These are phyloP conservation scores for Columba guinea DNA, from an alignment of 2,797 vertebrate species.

Conservation along the genomic window DNA sequence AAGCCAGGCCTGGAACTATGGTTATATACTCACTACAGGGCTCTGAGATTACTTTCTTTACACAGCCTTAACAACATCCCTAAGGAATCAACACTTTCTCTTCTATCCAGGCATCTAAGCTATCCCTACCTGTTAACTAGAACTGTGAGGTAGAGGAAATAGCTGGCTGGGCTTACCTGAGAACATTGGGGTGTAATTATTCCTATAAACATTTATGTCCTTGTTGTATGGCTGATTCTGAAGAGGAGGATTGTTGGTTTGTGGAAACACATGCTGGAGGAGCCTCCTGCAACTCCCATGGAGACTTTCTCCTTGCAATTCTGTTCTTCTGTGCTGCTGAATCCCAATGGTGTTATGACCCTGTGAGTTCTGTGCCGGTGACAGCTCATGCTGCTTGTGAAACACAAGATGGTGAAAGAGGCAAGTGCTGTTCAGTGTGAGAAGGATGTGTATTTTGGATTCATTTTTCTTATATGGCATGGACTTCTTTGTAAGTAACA, in stretches of 20 bases:
- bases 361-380: neutral
- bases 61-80: neutral
- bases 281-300: neutral
- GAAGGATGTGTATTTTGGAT: neutral
- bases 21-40: neutral
- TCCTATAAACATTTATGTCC: neutral
- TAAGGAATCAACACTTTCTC: neutral
- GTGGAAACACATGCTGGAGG: neutral
- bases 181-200: rapidly evolving
- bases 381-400: neutral
- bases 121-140: neutral
- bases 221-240: neutral
- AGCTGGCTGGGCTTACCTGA: neutral
- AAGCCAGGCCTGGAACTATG: neutral
- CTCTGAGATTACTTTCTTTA: neutral
- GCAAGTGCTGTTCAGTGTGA: neutral
- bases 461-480: neutral
- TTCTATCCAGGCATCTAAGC: neutral
- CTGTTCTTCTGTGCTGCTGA: neutral
- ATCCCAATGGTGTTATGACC: neutral
- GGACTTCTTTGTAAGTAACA: neutral
- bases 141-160: neutral
- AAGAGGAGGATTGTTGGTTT: neutral
- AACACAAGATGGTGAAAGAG: neutral
- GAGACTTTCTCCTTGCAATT: neutral